A percentile compares a stretch with the other conserved stretches of the same genome.
These are phyloP conservation scores for Gallinago stenura DNA, from an alignment of 2,797 vertebrate genomes.

Conservation along the genomic window DNA sequence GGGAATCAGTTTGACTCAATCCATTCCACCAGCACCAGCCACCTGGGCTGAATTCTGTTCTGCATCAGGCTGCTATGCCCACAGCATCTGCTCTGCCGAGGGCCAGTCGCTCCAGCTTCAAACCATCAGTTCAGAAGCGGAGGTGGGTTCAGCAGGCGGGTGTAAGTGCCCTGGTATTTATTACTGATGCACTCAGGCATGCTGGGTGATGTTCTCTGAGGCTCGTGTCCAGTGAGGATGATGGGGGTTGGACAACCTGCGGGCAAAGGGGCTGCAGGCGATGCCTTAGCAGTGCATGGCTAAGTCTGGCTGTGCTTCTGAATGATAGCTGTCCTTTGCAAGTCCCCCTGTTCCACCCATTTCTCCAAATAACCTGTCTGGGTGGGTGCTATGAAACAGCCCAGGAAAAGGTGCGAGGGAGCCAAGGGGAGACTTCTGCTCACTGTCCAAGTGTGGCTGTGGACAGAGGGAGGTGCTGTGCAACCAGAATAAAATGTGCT, in stretches of 20 bases:
- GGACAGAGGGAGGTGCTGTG: neutral
- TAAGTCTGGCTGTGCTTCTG: neutral
- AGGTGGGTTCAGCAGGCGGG: neutral
- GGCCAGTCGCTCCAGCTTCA: neutral
- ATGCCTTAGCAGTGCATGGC: fast-evolving
- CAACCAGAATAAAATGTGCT: neutral
- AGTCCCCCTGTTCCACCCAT: neutral
- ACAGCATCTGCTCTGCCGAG: neutral
- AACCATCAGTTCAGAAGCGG: neutral
- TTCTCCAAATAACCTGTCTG: neutral
- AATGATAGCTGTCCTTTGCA: neutral
- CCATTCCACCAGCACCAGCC: neutral
- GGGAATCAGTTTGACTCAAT: neutral
- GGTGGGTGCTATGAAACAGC: neutral
- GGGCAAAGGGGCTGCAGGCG: fast-evolving
- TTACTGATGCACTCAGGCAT: neutral
- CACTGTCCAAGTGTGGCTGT: neutral
- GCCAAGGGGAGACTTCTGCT: neutral
- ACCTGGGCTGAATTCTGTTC: neutral
- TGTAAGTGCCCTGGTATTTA: neutral
- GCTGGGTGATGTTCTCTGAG: neutral
- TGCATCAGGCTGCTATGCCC: neutral
- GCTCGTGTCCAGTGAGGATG: fast-evolving
- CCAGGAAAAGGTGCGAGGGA: neutral
- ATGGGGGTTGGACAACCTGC: neutral